Conservation (phyloP, 2,888 invertebrate genomes). For the Malthinus flaveolus region DNA sequence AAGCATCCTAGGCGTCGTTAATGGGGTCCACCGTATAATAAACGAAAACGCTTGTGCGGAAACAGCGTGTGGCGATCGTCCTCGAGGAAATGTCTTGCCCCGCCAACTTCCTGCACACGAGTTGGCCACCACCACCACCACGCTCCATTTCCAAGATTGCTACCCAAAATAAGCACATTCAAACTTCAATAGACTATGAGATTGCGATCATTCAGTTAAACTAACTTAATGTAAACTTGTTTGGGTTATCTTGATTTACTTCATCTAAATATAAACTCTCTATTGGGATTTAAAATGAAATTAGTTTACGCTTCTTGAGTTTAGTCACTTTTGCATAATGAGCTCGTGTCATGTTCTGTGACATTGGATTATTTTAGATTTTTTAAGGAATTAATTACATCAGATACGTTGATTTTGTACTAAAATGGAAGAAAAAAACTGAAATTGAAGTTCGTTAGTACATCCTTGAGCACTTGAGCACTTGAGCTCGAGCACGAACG, state of each 20-base stretch:
- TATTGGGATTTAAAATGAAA: constrained; percentile 11
- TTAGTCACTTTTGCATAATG: constrained; percentile 5
- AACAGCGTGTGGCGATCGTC: constrained; percentile 36
- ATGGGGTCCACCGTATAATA: constrained; percentile 27
- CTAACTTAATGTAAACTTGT: constrained; percentile 18
- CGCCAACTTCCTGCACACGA: constrained; percentile 35
- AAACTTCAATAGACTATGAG: constrained; percentile 17
- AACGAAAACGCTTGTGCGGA: constrained; percentile 26
- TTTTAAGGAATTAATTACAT: too few relatives aligned
- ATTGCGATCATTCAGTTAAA: constrained; percentile 20
- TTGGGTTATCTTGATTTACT: constrained; percentile 16
- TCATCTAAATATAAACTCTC: constrained; percentile 9
- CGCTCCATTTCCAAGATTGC: constrained; percentile 28
- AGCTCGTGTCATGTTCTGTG: neutral
- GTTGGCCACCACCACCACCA: constrained; percentile 15
- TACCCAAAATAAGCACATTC: constrained; percentile 22
- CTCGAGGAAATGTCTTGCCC: constrained; percentile 39
- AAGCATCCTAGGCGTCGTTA: constrained; percentile 25
- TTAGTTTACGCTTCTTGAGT: constrained; percentile 11
- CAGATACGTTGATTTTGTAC: too few relatives aligned
- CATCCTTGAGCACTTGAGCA: too few relatives aligned
- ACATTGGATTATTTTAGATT: too few relatives aligned
- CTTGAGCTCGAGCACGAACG: too few relatives aligned
- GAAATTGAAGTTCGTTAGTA: too few relatives aligned
- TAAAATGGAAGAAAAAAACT: too few relatives aligned